Percentiles rank a stretch among this genome's conserved stretches.
Conservation (phyloP, 2,797 vertebrate species). For the Catostomus latipinnis region DNA sequence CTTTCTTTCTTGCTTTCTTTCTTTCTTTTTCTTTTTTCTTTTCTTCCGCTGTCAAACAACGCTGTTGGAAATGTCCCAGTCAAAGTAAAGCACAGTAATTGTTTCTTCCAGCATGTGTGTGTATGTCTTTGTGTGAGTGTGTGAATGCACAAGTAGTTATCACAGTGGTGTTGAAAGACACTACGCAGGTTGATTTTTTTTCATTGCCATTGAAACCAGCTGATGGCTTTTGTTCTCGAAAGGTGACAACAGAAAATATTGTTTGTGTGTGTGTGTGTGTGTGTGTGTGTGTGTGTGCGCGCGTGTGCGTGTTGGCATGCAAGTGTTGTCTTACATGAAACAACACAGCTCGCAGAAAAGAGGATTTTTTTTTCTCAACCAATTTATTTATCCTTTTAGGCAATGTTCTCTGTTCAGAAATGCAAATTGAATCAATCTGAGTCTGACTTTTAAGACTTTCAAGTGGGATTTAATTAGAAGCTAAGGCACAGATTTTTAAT, state of each 20-base stretch:
- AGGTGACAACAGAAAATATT: conserved; percentile 19
- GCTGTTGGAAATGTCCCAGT: conserved; percentile 23
- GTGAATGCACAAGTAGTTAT: conserved; percentile 16
- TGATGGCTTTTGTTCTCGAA: conserved; percentile 21
- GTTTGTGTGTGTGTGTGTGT: neutral
- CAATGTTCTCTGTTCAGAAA: conserved; percentile 84
- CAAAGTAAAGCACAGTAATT: conserved; percentile 28
- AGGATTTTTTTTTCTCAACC: conserved; percentile 73
- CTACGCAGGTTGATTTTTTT: conserved; percentile 10
- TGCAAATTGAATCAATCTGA: conserved; percentile 87
- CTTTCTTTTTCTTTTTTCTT: neutral
- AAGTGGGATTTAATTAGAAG: conserved; percentile 87
- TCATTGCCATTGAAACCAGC: conserved; percentile 23
- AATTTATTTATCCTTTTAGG: conserved; percentile 86
- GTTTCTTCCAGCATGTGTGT: conserved; percentile 27
- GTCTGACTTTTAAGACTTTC: conserved; percentile 87
- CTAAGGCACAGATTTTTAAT: conserved; percentile 82
- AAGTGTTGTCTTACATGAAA: conserved; percentile 72
- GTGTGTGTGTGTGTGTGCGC: conserved; percentile 17
- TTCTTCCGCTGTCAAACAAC: conserved; percentile 14
- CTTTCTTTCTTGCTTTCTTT: neutral
- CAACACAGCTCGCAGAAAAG: conserved; percentile 77
- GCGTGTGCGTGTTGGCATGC: conserved; percentile 31
- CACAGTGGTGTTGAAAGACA: conserved; percentile 29
- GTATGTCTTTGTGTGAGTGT: conserved; percentile 29